These are phyloP conservation scores for Aurelia aurita complex sp. Pacific DNA, from an alignment of 30 jellyfish, hydroid and myxozoan species.

Conservation along the genomic window DNA sequence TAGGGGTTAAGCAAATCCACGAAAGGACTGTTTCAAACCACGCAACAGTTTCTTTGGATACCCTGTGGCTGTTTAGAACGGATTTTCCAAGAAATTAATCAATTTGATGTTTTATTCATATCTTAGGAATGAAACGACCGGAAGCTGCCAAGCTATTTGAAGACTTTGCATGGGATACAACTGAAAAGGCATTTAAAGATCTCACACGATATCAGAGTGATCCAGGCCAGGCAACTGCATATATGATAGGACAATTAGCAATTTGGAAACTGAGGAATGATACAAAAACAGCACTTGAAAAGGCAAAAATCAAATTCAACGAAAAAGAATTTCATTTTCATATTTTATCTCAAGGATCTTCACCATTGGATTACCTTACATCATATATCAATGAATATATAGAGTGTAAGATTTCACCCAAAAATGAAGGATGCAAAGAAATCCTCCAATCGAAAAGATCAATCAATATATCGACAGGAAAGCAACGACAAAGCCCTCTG, in stretches of 20 bases:
- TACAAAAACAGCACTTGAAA: constrained; percentile 58
- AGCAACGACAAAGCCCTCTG: neutral
- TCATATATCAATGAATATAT: constrained; percentile 75
- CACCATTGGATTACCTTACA: constrained; percentile 79
- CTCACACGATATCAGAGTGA: constrained; percentile 88
- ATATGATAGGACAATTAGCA: constrained; percentile 97
- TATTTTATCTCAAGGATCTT: constrained; percentile 92
- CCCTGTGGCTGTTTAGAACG: too few species aligned
- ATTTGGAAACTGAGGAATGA: constrained; percentile 91
- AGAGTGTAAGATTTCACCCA: constrained; percentile 74
- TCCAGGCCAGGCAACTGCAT: constrained; percentile 99
- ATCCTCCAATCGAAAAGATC: constrained; percentile 63
- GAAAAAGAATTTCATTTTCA: constrained; percentile 90
- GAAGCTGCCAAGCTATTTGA: constrained; percentile 76
- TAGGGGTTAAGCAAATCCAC: too few species aligned
- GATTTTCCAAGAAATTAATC: too few species aligned
- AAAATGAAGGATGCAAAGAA: constrained; percentile 60
- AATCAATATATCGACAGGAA: constrained; percentile 8
- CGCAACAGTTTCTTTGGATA: too few species aligned
- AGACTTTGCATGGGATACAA: constrained; percentile 91
- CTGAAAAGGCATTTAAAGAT: constrained; percentile 92
- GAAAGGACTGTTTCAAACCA: too few species aligned
- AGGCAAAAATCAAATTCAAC: constrained; percentile 63
- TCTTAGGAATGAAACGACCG: constrained; percentile 74
- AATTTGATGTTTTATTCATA: too few species aligned